Evolutionary conservation across 2,888 invertebrate genomes (phyloP), one percentile per base, ranked within the genome.

Genomic region (Pammene fasciana): DNA sequence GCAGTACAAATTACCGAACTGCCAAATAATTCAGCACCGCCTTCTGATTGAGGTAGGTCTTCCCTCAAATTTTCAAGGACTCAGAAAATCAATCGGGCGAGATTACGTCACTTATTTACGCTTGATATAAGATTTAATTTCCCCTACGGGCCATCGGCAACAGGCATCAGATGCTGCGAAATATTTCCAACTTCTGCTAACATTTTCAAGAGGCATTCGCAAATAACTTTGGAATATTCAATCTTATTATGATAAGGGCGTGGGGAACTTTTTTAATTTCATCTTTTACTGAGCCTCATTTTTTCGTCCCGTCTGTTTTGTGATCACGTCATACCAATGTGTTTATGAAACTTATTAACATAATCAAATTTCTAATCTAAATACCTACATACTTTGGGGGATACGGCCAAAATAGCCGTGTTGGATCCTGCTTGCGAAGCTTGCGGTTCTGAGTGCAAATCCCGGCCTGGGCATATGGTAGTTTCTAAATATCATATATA

Each of bases 191-290:
- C 68, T 76, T 78, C 67, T 71, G 61, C 72, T 71, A 76, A 79
- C 75, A 75, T 78, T 78, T 72, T 78, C 73, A 75, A 75, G 68
- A 74, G 76, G 75, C 74, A 76, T 81, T 82, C 82, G 80, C 75
- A 76, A 78, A 77, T 74, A 68, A 75, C 73, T 72, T 76, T 72
- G 74, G 75, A 76, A 78, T 75, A 75, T 79, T 78, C 78, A 78
- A 79, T 78, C 73, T 76, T 74, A 73, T 73, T 76, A 76, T 73
- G 76, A 72, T 76, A 71, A 75, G 72, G 71, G 65, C 67, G 74
- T 70, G 59, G 66, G 70, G 72, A 82, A 82, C 73, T 81, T 84
- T 80, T 79, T 80, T 79, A 77, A 82, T 81, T 78, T 77, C 67
- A 75, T 78, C 71, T 78, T 71, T 60, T 57, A 50, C 64, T 59